phyloP scores from a whole-genome alignment of 2,113 vertebrate genomes.

The Prietella phreatophila region DNA sequence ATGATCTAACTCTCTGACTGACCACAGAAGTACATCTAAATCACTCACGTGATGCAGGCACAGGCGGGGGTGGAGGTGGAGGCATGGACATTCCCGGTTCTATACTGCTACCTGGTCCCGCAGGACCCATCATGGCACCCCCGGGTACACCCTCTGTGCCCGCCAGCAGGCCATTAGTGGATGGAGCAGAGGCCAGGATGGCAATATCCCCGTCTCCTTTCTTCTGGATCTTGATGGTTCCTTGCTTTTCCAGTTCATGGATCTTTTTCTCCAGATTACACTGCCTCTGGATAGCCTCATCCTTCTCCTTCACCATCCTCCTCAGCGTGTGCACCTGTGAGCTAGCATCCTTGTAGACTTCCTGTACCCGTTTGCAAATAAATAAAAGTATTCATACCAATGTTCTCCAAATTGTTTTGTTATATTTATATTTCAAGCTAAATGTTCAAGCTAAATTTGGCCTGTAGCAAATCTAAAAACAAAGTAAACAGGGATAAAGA shows the following conservation, averaged over 20 bases:
- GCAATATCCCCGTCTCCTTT: conserved; percentile 74
- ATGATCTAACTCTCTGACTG: neutral
- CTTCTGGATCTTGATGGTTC: conserved; percentile 76
- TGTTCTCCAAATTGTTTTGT: neutral
- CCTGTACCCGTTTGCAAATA: conserved; percentile 62
- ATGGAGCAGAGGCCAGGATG: conserved; percentile 59
- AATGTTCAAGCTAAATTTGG: too few relatives aligned
- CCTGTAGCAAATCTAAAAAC: neutral
- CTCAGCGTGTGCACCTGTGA: conserved; percentile 85
- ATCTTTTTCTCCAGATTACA: conserved; percentile 79
- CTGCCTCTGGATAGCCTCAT: conserved; percentile 85
- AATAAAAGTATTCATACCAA: neutral
- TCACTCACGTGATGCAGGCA: conserved; percentile 36
- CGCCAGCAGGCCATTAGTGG: conserved; percentile 49
- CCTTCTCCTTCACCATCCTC: conserved; percentile 89
- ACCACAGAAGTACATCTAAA: neutral
- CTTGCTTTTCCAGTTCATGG: conserved; percentile 74
- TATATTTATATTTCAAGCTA: neutral
- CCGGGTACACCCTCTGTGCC: conserved; percentile 45
- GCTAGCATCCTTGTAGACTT: conserved; percentile 86
- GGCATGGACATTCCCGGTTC: conserved; percentile 37
- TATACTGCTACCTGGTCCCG: conserved; percentile 49
- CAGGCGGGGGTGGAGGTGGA: conserved; percentile 67
- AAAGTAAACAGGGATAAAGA: neutral
- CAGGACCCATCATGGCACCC: conserved; percentile 41